Percentiles rank a stretch among this genome's conserved stretches.
Conservation (phyloP, 2,797 vertebrate species). For the Thaleichthys pacificus region DNA sequence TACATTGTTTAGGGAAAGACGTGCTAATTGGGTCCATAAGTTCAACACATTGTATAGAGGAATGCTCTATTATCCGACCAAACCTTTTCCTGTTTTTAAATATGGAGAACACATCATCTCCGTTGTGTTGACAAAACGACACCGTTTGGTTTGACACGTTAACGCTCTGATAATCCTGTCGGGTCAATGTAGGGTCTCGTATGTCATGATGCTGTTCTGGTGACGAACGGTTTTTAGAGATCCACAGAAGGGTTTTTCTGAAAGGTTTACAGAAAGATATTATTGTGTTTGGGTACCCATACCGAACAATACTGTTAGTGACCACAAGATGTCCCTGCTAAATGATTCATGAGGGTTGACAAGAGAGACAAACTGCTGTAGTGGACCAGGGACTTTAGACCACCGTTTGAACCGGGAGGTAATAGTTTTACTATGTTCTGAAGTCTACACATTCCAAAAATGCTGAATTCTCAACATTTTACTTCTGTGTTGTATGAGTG, state of each 20-base stretch:
- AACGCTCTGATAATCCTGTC: background rate
- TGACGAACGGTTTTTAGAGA: background rate
- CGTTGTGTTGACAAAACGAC: background rate
- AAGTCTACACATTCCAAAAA: background rate
- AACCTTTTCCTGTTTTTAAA: background rate
- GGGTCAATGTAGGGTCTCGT: too few species aligned
- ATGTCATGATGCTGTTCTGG: too few species aligned
- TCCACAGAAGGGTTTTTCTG: background rate
- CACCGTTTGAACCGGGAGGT: too few species aligned
- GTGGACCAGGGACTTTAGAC: background rate
- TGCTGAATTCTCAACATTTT: background rate
- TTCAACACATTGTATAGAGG: slow-evolving; percentile 29
- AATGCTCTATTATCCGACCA: background rate
- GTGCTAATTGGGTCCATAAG: background rate
- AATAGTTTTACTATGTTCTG: too few species aligned
- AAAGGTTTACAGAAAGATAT: background rate
- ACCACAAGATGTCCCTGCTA: slow-evolving; percentile 64
- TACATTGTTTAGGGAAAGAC: too few species aligned
- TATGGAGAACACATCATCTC: background rate
- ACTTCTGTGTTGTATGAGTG: background rate
- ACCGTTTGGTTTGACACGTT: background rate
- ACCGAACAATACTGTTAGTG: slow-evolving; percentile 29
- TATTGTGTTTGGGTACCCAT: background rate
- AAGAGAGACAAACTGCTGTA: background rate
- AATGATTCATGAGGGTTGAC: slow-evolving; percentile 30